phyloP scores from a whole-genome alignment of 53 echinoderm and acorn worm species.

The Luidia sarsii region DNA sequence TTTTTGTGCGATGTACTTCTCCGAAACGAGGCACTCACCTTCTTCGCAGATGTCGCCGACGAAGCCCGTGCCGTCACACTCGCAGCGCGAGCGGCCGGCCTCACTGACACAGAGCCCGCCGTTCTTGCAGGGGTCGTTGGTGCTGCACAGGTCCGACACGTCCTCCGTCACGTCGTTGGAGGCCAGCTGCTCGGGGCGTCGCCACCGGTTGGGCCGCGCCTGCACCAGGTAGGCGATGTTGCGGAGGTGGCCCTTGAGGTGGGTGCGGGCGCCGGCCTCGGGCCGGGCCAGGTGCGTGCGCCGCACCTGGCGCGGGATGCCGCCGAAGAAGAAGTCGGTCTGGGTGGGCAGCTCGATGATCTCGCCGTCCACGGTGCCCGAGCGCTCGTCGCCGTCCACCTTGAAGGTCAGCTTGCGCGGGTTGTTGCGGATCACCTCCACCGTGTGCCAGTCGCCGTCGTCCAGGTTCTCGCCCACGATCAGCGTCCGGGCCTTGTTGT shows the following conservation, averaged over 20 bases:
- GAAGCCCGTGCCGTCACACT: constrained; percentile 77
- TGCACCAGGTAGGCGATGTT: constrained; percentile 79
- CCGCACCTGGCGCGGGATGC: constrained; percentile 61
- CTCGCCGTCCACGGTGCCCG: constrained; percentile 63
- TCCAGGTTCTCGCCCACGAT: constrained; percentile 66
- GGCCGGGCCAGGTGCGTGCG: constrained; percentile 47
- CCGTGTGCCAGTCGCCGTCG: constrained; percentile 75
- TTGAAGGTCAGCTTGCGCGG: constrained; percentile 52
- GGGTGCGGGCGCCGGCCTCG: constrained; percentile 51
- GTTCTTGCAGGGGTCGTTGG: constrained; percentile 75
- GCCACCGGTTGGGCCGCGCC: constrained; percentile 66
- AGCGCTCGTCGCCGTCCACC: constrained; percentile 57
- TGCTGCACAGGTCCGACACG: constrained; percentile 76
- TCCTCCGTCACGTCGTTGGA: constrained; percentile 50
- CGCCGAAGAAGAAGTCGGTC: constrained; percentile 83
- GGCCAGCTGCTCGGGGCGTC: constrained; percentile 59
- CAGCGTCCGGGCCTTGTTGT: constrained; percentile 74
- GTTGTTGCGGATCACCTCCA: constrained; percentile 61
- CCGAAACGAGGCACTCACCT: constrained; percentile 29
- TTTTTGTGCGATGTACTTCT: background rate
- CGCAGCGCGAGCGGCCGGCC: constrained; percentile 34
- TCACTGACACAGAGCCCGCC: constrained; percentile 81
- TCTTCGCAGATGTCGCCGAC: constrained; percentile 58
- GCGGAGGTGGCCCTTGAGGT: constrained; percentile 71
- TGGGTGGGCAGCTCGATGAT: constrained; percentile 49